Conservation (phyloP, 2,797 vertebrate genomes). For the Orestias chungarensis region DNA sequence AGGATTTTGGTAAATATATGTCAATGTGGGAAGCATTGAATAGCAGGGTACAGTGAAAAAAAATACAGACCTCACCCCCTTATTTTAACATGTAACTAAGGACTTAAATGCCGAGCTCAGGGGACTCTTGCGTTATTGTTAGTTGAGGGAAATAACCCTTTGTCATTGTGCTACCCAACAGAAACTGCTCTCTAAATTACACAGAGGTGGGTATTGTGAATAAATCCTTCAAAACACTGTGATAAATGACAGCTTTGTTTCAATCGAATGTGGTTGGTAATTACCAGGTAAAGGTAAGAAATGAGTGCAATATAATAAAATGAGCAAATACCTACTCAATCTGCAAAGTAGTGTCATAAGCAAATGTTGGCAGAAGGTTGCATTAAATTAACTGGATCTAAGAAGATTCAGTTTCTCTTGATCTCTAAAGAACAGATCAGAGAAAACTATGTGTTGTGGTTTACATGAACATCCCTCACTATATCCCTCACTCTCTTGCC, state of each 20-base stretch:
- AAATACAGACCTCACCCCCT: background rate
- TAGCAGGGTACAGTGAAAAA: background rate
- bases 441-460: background rate
- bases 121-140: background rate
- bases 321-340: background rate
- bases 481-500: background rate
- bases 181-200: background rate
- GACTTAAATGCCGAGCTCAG: background rate
- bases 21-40: background rate
- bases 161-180: background rate
- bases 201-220: slow-evolving; percentile 1
- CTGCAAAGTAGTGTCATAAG: background rate
- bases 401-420: slow-evolving; percentile 22
- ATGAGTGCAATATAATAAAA: background rate
- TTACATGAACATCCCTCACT: background rate
- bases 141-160: background rate
- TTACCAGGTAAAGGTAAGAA: background rate
- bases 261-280: background rate
- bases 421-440: background rate
- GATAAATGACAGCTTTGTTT: slow-evolving; percentile 17
- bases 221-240: slow-evolving; percentile 20
- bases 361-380: slow-evolving; percentile 6
- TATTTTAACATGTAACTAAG: background rate
- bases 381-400: slow-evolving; percentile 32
- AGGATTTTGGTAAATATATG: background rate